A percentile compares a stretch with the other conserved stretches of the same genome.
Conservation (phyloP, 2,888 invertebrate genomes). For the Linnaemya tessellans region DNA sequence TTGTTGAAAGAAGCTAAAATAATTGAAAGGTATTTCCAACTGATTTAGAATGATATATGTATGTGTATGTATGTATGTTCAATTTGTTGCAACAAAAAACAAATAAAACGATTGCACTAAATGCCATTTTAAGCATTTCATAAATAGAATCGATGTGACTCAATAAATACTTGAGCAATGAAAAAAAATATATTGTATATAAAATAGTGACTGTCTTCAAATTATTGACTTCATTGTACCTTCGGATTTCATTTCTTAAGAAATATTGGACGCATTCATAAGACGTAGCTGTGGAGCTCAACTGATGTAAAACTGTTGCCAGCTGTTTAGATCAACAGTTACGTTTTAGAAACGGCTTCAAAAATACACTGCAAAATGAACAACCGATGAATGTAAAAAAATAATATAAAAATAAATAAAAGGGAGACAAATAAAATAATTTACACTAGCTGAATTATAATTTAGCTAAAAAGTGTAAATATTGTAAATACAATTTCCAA, state of each 20-base stretch:
- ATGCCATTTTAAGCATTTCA: slow-evolving; percentile 57
- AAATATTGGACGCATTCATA: not conserved
- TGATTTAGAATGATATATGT: slow-evolving; percentile 56
- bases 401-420: no score
- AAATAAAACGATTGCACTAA: slow-evolving; percentile 35
- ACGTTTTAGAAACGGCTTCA: no score
- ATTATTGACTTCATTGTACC: slow-evolving; percentile 38
- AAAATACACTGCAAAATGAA: no score
- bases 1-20: slow-evolving; percentile 52
- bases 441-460: no score
- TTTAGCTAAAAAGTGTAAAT: no score
- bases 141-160: slow-evolving; percentile 35
- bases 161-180: slow-evolving; percentile 17
- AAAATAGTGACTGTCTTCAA: slow-evolving; percentile 37
- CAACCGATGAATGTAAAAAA: no score
- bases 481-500: no score
- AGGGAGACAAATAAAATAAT: no score
- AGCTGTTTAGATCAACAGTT: no score
- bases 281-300: no score
- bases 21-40: slow-evolving; percentile 69
- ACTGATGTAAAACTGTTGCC: not conserved
- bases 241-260: slow-evolving; percentile 23
- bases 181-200: no score
- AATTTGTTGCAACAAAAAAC: slow-evolving; percentile 24
- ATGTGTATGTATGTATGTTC: not conserved